A percentile compares a stretch with the other conserved stretches of the same genome.
These are phyloP conservation scores for Parapristionchus giblindavisi DNA, from an alignment of 2,888 invertebrate species.

Conservation along the genomic window DNA sequence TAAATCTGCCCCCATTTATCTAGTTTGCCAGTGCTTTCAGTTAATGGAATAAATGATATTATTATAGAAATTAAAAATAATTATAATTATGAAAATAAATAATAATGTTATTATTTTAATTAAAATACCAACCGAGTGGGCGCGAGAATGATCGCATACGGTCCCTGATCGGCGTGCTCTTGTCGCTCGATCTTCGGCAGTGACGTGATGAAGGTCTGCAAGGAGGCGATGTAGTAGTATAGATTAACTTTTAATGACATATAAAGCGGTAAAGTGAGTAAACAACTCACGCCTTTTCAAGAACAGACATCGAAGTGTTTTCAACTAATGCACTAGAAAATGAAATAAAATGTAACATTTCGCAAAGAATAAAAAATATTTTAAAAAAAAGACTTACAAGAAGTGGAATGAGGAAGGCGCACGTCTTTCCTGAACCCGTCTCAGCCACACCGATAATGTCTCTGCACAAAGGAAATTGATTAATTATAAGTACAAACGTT, in stretches of 20 bases:
- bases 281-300: no score
- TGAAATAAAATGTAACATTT: no score
- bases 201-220: constrained; percentile 87
- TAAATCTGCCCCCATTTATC: no score
- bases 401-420: constrained; percentile 95
- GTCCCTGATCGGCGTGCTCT: constrained; percentile 76
- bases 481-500: not conserved
- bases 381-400: constrained; percentile 76
- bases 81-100: not conserved
- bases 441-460: constrained; percentile 99
- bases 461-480: constrained; percentile 38
- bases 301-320: no score
- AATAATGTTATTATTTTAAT: not conserved
- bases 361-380: no score
- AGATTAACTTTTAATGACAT: not conserved
- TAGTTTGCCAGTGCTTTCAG: no score
- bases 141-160: constrained; percentile 97
- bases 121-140: constrained; percentile 81
- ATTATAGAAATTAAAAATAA: not conserved
- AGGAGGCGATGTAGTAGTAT: not conserved
- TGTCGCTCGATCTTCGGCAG: constrained; percentile 87
- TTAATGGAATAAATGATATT: not conserved
- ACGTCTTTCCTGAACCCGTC: constrained; percentile 97
- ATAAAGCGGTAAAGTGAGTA: no score
- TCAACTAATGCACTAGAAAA: no score